Evolutionary conservation across 2,888 invertebrate species (phyloP), one percentile per base, ranked within the genome.

Genomic region (Timema podura): DNA sequence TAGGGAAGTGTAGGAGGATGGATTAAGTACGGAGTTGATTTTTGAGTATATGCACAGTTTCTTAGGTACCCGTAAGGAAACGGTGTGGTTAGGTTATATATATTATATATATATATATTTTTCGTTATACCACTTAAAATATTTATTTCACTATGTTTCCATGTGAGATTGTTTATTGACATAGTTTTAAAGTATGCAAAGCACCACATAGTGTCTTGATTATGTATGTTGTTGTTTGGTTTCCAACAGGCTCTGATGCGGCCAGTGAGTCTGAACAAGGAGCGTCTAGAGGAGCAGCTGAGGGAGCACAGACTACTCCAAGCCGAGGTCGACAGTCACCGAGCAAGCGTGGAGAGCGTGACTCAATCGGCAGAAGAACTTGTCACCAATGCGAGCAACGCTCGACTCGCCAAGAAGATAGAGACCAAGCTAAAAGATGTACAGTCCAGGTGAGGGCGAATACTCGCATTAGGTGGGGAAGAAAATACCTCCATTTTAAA

Each of bases 351-450:
- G 47, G 93, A 91, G 77, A 91, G 92, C 67, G 89, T 96, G 15
- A 87, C 91, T 61, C 82, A 88, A 65, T 89, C 90, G 11, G 95
- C 95, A 0, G 86, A 90, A 72, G 93, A 95, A 77, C 86, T 96
- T 6, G 89, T 96, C 46, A 83, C 87, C 0, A 90, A 89, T 64
- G 91, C 93, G 0, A 91, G 91, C 75, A 96, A 96, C 81, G 89
- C 91, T 0, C 86, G 95, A 51, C 90, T 95, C 70, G 95, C 95
- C 0, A 95, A 93, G 82, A 93, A 94, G 77, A 89, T 96, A 70
- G 95, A 96, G 79, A 87, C 89, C 70, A 91, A 96, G 76, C 85
- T 96, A n/a, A 91, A 91, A 75, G 96, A 96, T 77, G 91, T 96
- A 1, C 91, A 91, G 72, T 77, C 81, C 44, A 78, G 78, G 78